Evolutionary conservation across 2,113 vertebrate species (phyloP), one percentile per base, ranked within the genome.

Genomic region (Leucosticte australis): DNA sequence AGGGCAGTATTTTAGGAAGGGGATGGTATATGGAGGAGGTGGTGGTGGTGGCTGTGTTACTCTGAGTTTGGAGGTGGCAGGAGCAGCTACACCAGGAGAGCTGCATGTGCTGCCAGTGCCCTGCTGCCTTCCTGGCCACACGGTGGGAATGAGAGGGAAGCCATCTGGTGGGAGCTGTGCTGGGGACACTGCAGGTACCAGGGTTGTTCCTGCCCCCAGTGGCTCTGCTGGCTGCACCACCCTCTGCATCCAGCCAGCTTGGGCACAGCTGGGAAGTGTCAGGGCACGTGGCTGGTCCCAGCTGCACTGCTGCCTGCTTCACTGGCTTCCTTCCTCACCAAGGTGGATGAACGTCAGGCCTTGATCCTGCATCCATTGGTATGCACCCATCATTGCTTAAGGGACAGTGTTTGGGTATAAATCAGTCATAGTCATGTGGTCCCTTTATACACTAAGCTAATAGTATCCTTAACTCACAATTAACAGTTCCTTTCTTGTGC

Each of bases 141-240:
- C 5, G 0, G 0, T 12, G 30, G 15, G 28, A 44, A n/a, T 1
- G 26, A 9, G 55, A 63, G n/a, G 57, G 35, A 64, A 52, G 9
- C 39, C 9, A 10, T 16, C 14, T 15, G 26, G 4, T 57, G 57
- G 44, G 52, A 52, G 30, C 44, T 55, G 42, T 55, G 23, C 0
- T 11, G 5, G 17, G 52, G 47, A 24, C 22, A 16, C 24, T 0
- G 0, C 24, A 24, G 46, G 28, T 0, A 0, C 24, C n/a, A 4
- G 41, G 47, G 64, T 16, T 87, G 23, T 53, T 81, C 0, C 7
- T 57, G 64, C 56, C 4, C 5, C 9, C 0, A 1, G 23, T 57
- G 46, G 27, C 71, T 35, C 37, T 79, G 67, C 35, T 3, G 3
- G 9, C 71, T n/a, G 17, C 4, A 14, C 46, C 2, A 12, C 26